Conservation (phyloP, 2,113 vertebrate species). For the Triplophysa siluroides region DNA sequence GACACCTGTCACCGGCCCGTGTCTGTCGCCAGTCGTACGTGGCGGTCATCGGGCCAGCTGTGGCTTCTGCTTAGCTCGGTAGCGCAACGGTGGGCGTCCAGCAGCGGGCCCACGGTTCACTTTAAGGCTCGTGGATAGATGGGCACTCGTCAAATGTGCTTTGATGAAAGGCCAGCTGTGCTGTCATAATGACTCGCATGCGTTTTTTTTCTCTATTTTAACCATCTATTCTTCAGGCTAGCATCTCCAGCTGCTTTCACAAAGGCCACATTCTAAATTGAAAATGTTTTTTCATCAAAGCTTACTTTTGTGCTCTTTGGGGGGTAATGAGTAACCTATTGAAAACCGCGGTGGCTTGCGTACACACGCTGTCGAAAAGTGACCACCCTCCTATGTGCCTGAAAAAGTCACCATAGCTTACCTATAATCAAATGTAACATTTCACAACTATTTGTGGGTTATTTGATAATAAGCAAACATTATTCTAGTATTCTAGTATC, state of each 20-base stretch:
- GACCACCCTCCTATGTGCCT: constrained; percentile 55
- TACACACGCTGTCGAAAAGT: constrained; percentile 53
- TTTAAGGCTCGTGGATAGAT: constrained; percentile 53
- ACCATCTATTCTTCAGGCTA: constrained; percentile 3
- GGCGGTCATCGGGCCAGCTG: background rate
- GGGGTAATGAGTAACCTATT: constrained; percentile 21
- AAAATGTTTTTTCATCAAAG: constrained; percentile 13
- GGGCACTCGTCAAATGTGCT: constrained; percentile 51
- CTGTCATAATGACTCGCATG: constrained; percentile 41
- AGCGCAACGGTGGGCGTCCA: constrained; percentile 49
- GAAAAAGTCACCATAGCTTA: constrained; percentile 50
- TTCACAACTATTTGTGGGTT: background rate
- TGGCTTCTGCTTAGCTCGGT: constrained; percentile 34
- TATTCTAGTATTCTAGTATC: constrained; percentile 11
- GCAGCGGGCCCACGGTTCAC: constrained; percentile 47
- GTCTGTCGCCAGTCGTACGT: constrained; percentile 30
- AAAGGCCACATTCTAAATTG: constrained; percentile 13
- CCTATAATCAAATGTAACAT: constrained; percentile 16
- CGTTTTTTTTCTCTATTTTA: constrained; percentile 4
- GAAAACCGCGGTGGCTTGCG: constrained; percentile 15
- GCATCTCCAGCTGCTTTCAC: constrained; percentile 30
- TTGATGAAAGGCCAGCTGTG: constrained; percentile 57
- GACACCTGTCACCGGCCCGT: constrained; percentile 55
- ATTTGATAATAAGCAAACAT: constrained; percentile 11
- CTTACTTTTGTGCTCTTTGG: constrained; percentile 8